A percentile compares a stretch with the other conserved stretches of the same genome.
These are phyloP conservation scores for Drosophila takahashii DNA, from an alignment of 1,140 invertebrate species.

Conservation along the genomic window DNA sequence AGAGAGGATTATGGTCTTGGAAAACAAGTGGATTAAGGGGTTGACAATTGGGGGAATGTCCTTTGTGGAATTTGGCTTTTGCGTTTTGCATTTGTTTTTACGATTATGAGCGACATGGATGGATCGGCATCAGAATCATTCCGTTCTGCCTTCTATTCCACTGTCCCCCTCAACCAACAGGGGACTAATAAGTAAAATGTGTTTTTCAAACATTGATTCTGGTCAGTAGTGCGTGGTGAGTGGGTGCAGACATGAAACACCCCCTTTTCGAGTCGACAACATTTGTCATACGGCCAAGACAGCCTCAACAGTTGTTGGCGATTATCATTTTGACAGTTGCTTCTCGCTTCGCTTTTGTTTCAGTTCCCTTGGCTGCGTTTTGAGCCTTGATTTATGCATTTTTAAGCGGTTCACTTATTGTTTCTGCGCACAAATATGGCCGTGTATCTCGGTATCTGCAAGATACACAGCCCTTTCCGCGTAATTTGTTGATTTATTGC, in stretches of 20 bases:
- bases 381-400: constrained; percentile 80
- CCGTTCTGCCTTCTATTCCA: constrained; percentile 2
- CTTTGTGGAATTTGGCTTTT: constrained; percentile 54
- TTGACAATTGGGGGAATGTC: constrained; percentile 38
- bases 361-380: constrained; percentile 62
- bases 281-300: constrained; percentile 70
- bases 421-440: constrained; percentile 76
- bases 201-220: constrained; percentile 61
- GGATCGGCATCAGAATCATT: constrained; percentile 29
- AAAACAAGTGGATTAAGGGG: constrained; percentile 80
- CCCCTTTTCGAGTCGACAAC: constrained; percentile 37
- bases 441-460: constrained; percentile 35
- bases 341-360: constrained; percentile 56
- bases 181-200: constrained; percentile 79
- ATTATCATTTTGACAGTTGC: constrained; percentile 82
- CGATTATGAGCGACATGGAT: constrained; percentile 68
- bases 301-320: constrained; percentile 82
- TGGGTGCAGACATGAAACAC: not conserved
- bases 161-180: not conserved
- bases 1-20: constrained; percentile 45
- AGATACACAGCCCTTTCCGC: constrained; percentile 73
- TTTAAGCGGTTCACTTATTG: constrained; percentile 84
- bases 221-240: not conserved
- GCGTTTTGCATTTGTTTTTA: constrained; percentile 79
- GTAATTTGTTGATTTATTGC: constrained; percentile 82